Base-by-base conservation (phyloP, 1,140 invertebrate genomes). In the Drosophila ironensis region DNA sequence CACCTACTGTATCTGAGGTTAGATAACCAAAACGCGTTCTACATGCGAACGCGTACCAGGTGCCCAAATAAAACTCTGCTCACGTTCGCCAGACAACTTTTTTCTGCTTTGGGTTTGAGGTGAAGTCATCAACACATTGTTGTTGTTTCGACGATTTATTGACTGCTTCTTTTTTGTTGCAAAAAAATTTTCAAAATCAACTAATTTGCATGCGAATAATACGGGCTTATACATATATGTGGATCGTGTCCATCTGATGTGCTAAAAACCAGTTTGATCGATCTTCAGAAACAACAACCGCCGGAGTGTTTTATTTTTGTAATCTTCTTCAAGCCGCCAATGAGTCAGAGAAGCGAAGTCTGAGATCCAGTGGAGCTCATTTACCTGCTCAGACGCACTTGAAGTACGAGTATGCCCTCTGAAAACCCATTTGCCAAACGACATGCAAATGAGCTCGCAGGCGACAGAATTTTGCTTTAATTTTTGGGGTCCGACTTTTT, bases 91-190 rank as follows among this genome's bases (percentile, higher is more conserved):
- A 33, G 25, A 20, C 46, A 51, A 64, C 20, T 44, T 59, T 11
- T 9, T 51, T 40, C n/a, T 37, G n/a, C n/a, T n/a, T 60, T 38
- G n/a, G 33, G 17, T 37, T 47, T 57, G 51, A 37, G 80, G 80
- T 84, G 78, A 84, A 84, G 78, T 84, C 78, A 84, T 84, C 78
- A 61, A 61, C 80, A 70, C 53, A 60, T 73, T 48, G 56, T 48
- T 35, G 60, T 25, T 61, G 63, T 50, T 44, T 46, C 50, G 46
- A 41, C 52, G 50, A 76, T 72, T 77, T 73, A 60, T 80, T 38
- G 48, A 76, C 64, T 38, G 41, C 35, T 16, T 35, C 27, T 37
- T 4, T n/a, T 45, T 40, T 63, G 71, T 74, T 53, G 78, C 78
- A 50, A 72, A 71, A 35, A 50, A 76, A 54, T 52, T 82, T 84